Percentiles rank a stretch among this genome's conserved stretches.
Conservation (phyloP, 2,113 vertebrate genomes). For the Bothrops jararaca region DNA sequence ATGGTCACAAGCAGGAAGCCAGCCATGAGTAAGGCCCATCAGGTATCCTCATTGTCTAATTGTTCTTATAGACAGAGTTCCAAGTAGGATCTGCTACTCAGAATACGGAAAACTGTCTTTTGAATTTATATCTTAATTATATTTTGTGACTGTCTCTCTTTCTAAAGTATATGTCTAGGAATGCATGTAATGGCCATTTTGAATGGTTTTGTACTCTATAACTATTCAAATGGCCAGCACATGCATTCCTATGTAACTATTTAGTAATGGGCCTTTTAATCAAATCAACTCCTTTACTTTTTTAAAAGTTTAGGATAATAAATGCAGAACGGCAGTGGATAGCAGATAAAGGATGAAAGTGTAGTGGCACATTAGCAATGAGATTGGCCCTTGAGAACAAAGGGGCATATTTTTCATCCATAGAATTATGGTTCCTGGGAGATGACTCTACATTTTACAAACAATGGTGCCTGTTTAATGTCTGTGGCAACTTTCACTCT, state of each 20-base stretch:
- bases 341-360: background rate
- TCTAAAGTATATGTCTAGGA: background rate
- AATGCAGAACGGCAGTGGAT: background rate
- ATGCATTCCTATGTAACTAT: background rate
- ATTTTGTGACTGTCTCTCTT: background rate
- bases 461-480: background rate
- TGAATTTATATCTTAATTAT: background rate
- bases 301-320: background rate
- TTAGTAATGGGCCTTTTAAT: background rate
- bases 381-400: background rate
- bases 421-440: background rate
- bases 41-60: background rate
- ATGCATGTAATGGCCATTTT: background rate
- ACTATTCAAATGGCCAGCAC: background rate
- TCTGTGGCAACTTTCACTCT: background rate
- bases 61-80: background rate
- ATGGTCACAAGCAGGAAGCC: background rate
- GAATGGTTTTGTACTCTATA: background rate
- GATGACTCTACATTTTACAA: background rate
- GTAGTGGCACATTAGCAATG: background rate
- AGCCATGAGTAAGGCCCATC: background rate
- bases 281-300: background rate
- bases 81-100: background rate
- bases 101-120: background rate
- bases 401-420: background rate